Conservation (phyloP, 2,113 vertebrate genomes). For the Crocuta crocuta region DNA sequence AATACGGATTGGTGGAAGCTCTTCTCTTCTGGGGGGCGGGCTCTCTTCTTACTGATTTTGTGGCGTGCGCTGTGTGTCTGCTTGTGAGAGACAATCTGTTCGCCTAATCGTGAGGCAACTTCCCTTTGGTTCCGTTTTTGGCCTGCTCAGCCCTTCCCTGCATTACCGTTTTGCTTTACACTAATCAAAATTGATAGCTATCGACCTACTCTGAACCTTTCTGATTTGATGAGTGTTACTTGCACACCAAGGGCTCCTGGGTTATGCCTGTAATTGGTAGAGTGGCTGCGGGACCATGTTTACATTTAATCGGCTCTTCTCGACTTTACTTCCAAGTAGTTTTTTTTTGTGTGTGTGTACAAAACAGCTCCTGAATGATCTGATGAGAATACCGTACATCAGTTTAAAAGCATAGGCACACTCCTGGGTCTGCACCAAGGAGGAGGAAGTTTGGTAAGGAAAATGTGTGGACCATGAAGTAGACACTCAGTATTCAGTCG, state of each 20-base stretch:
- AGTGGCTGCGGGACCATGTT: constrained; percentile 61
- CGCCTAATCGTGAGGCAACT: constrained; percentile 57
- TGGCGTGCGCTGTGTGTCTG: background rate
- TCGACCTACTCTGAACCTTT: background rate
- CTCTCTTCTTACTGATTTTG: constrained; percentile 45
- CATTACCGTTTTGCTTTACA: constrained; percentile 47
- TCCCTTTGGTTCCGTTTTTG: constrained; percentile 46
- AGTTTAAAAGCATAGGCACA: constrained; percentile 43
- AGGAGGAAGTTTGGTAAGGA: constrained; percentile 29
- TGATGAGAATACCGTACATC: constrained; percentile 43
- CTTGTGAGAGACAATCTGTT: constrained; percentile 63
- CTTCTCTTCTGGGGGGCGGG: constrained; percentile 41
- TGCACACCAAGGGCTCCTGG: constrained; percentile 40
- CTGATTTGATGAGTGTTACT: constrained; percentile 62
- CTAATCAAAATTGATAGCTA: constrained; percentile 64
- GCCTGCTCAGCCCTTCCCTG: background rate
- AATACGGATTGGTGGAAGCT: constrained; percentile 14
- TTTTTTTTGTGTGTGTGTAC: constrained; percentile 35
- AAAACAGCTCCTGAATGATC: constrained; percentile 55
- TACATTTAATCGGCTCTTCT: constrained; percentile 67
- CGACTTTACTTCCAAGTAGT: constrained; percentile 67
- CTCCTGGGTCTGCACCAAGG: background rate
- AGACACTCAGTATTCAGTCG: background rate
- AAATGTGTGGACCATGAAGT: background rate
- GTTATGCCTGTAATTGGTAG: constrained; percentile 61